Evolutionary conservation across 2,797 vertebrate genomes (phyloP), one percentile per base, ranked within the genome.

Genomic region (Muraenolepis orangiensis): DNA sequence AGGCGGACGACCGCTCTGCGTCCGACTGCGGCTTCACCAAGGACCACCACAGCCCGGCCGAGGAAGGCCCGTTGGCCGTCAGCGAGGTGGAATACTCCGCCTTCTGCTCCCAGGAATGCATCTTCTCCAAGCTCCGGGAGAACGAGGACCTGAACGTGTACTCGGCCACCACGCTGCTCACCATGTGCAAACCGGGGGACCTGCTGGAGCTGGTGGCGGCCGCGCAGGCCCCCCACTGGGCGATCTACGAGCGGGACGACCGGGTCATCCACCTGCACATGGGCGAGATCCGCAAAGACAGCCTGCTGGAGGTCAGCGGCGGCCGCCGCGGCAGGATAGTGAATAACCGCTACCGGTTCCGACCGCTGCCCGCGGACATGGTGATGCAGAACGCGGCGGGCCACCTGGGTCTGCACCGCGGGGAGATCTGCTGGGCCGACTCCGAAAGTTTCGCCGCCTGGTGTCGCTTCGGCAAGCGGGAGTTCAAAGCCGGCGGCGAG

Each of bases 361-460:
- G 97, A 83, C 95, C 98, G 85, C 96, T 99, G 78, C 94, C 94
- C 64, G 92, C 97, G 0, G 97, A 99, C 89, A 91, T 99, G 88
- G 98, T 99, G 93, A 95, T 98, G 94, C 98, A 98, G 92, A 99
- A 98, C 93, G 98, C 98, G 42, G 94, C 90, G 83, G 96, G 97
- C 84, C 98, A 99, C 92, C 89, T 99, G 87, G 97, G 98, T 75
- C 94, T 99, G 83, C 94, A 95, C 88, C 95, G 95, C 88, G 94
- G 93, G 81, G 98, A 99, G 90, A 96, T 98, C 87, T 97, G 96
- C 94, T 99, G 98, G 98, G 96, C 96, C 85, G 96, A 97, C 95
- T 98, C 97, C 16, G 98, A 99, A 94, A 99, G 97, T 93, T 99
- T 99, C 91, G 98, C 98, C 76, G 98, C 98, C 85, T 99, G 98